Conservation (phyloP, 2,113 vertebrate genomes). For the Daubentonia madagascariensis region DNA sequence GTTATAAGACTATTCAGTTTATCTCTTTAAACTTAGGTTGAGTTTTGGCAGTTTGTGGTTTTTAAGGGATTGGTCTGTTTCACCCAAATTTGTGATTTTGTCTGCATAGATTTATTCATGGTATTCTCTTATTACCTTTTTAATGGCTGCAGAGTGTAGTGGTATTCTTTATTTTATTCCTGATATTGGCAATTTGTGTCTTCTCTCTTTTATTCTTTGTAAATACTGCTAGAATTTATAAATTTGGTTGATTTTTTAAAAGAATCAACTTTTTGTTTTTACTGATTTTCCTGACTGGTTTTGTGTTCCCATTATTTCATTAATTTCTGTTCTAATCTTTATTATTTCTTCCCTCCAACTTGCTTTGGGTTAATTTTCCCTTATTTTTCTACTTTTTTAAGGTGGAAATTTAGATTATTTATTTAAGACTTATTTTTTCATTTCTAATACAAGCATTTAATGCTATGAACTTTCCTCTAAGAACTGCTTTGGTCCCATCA, state of each 20-base stretch:
- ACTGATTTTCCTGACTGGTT: background rate
- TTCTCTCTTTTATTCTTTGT: background rate
- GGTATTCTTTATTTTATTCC: background rate
- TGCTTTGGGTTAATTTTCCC: background rate
- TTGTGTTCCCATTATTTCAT: background rate
- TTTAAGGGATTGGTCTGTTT: background rate
- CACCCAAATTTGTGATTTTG: background rate
- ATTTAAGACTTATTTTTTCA: background rate
- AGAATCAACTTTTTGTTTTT: background rate
- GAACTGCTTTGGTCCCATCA: background rate
- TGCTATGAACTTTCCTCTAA: background rate
- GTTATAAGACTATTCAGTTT: background rate
- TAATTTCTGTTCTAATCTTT: conserved; percentile 23
- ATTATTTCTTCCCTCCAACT: background rate
- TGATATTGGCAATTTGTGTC: background rate
- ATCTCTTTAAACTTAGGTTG: background rate
- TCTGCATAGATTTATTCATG: background rate
- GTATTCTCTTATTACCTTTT: background rate
- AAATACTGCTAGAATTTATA: background rate
- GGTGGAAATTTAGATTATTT: background rate
- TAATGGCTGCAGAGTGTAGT: background rate
- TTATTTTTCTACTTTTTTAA: background rate
- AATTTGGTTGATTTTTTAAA: background rate
- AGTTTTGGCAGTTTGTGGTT: background rate
- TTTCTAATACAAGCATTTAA: background rate